Base-by-base conservation (phyloP, 1,140 invertebrate species). In the Pseudoatta argentina region DNA sequence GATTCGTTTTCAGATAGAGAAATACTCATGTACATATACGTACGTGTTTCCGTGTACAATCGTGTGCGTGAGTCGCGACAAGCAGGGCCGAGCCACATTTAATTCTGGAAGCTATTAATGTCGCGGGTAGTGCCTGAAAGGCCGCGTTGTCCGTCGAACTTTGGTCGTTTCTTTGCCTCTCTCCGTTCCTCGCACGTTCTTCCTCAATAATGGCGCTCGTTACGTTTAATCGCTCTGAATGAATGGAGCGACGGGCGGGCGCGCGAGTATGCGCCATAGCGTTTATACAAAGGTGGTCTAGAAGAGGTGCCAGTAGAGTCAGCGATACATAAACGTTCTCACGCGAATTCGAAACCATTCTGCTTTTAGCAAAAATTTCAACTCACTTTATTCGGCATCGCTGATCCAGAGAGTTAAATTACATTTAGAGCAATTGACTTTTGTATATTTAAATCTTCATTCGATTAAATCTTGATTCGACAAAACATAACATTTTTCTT, bases 101-200 rank as follows among this genome's bases (percentile, higher is more conserved):
- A 92, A 92, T 93, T 93, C 86, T 87, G 87, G 88, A 89, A 87
- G 89, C 89, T 91, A 93, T 94, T 93, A 93, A 93, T 86, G 93
- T 92, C 92, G 79, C 83, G 78, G 83, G 67, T 86, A 87, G 85
- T 85, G 89, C 72, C 88, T 91, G 88, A 93, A 93, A 92, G 91
- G 78, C 86, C 87, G 57, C 91, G 89, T 93, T 93, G 91, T 93
- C 88, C 90, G 85, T 87, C 87, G 86, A 90, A 87, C 44, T 72
- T 81, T 66, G 57, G 48, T 39, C 79, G 66, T 90, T 82, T 90
- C 79, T 87, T 85, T 48, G 88, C 77, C 21, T 89, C 85, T 69
- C 73, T 69, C 73, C 51, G 59, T 63, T 76, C 48, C 88, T 75
- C 85, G 63, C 78, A 59, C 88, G 81, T 87, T 87, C 88, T 88